Conservation (phyloP, 2,888 invertebrate genomes). For the Eutolmus rufibarbis region DNA sequence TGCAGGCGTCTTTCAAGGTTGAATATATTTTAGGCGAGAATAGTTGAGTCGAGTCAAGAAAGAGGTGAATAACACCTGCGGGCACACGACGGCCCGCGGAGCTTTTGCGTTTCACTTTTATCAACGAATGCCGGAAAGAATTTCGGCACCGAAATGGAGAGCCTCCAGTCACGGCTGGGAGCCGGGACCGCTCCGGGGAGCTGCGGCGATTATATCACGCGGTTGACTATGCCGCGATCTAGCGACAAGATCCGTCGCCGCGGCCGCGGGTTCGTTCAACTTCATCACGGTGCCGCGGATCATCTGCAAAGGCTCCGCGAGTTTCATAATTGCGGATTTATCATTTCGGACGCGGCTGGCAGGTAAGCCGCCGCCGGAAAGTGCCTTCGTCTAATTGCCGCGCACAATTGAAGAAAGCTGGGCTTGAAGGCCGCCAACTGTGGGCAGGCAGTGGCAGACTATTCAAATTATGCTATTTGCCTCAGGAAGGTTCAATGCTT, state of each 20-base stretch:
- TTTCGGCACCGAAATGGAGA: constrained; percentile 5
- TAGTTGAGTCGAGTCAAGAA: constrained; percentile 18
- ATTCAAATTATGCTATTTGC: not conserved
- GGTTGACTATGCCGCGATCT: not conserved
- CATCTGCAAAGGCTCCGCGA: not conserved
- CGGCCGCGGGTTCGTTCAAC: not conserved
- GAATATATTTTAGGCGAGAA: constrained; percentile 21
- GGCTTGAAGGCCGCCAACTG: not conserved
- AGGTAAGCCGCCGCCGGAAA: not conserved
- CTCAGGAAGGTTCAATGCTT: not conserved
- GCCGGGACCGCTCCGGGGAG: not conserved
- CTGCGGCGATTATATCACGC: not conserved
- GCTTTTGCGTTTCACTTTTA: constrained; percentile 47
- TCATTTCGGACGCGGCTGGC: not conserved
- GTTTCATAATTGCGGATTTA: not conserved
- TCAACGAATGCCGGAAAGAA: constrained; percentile 26
- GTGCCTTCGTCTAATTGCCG: not conserved
- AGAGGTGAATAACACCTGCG: constrained; percentile 43
- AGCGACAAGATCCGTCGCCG: not conserved
- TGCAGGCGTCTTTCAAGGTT: constrained; percentile 24
- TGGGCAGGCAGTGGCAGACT: not conserved
- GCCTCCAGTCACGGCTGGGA: not conserved
- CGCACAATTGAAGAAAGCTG: not conserved
- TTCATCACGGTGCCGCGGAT: not conserved
- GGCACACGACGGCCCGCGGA: not conserved